phyloP scores from a whole-genome alignment of 2,113 vertebrate species.

The Misgurnus anguillicaudatus region DNA sequence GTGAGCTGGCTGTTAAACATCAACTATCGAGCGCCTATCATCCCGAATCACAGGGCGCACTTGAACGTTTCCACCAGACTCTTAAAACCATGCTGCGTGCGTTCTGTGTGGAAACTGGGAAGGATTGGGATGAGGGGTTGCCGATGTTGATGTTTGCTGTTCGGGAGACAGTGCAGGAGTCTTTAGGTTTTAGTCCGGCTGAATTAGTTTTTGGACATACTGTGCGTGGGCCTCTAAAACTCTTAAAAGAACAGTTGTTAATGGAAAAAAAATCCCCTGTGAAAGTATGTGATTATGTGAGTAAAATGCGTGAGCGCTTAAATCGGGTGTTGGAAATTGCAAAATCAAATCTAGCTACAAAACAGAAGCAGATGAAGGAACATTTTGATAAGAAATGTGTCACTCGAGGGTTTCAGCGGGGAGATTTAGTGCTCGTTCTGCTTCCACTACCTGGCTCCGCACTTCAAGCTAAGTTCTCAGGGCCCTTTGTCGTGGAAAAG shows the following conservation, averaged over 20 bases:
- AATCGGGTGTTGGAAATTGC: too few species aligned
- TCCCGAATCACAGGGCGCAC: background rate
- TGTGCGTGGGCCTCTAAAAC: background rate
- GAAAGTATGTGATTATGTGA: too few species aligned
- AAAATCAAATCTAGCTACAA: too few species aligned
- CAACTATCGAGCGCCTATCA: background rate
- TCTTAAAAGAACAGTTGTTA: background rate
- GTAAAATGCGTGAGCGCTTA: too few species aligned
- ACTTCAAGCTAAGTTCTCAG: too few species aligned
- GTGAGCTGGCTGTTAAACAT: background rate
- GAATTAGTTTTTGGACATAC: background rate
- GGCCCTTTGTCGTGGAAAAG: too few species aligned
- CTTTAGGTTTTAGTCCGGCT: background rate
- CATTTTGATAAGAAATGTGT: too few species aligned
- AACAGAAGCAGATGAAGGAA: too few species aligned
- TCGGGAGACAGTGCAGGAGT: background rate
- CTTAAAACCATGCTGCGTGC: slow-evolving; percentile 5
- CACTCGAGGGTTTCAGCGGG: too few species aligned
- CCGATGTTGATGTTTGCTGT: slow-evolving; percentile 3
- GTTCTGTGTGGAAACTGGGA: background rate
- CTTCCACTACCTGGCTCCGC: too few species aligned
- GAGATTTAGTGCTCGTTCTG: too few species aligned
- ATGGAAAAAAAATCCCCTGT: background rate
- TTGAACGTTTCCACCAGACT: background rate
- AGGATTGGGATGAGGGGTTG: background rate